Evolutionary conservation across 2,888 invertebrate genomes (phyloP).

Genomic region (Epistrophella euchroma): DNA sequence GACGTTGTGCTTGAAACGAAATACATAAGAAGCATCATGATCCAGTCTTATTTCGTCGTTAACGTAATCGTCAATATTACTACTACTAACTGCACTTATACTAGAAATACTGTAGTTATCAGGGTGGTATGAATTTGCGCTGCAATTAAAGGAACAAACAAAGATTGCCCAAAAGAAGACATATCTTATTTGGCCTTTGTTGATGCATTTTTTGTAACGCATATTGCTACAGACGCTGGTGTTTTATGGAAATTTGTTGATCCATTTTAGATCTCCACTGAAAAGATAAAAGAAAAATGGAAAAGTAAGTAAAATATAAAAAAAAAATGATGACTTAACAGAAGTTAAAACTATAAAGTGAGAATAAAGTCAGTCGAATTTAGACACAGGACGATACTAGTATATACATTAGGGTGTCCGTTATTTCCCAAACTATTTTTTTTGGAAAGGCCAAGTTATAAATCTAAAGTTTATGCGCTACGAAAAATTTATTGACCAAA

Average conservation of each 20-base stretch:
- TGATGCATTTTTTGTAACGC: constrained; percentile 74
- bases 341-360: too few species aligned
- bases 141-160: constrained; percentile 70
- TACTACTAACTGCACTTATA: constrained; percentile 42
- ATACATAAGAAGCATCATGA: constrained; percentile 79
- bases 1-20: constrained; percentile 89
- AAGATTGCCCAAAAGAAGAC: constrained; percentile 76
- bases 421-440: too few species aligned
- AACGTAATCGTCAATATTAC: constrained; percentile 19
- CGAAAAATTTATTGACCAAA: too few species aligned
- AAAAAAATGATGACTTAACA: neutral
- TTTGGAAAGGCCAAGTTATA: too few species aligned
- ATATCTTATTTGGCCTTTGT: constrained; percentile 76
- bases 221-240: constrained; percentile 62
- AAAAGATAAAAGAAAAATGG: constrained; percentile 13
- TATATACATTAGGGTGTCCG: too few species aligned
- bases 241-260: constrained; percentile 13
- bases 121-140: constrained; percentile 56
- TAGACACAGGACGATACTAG: too few species aligned
- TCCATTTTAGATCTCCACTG: constrained; percentile 46
- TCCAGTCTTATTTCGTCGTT: constrained; percentile 48
- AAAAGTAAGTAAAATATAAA: neutral
- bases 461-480: too few species aligned
- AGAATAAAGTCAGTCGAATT: too few species aligned
- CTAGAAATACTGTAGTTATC: constrained; percentile 60